Evolutionary conservation across 2,797 vertebrate species (phyloP).

Genomic region (Merluccius polli): DNA sequence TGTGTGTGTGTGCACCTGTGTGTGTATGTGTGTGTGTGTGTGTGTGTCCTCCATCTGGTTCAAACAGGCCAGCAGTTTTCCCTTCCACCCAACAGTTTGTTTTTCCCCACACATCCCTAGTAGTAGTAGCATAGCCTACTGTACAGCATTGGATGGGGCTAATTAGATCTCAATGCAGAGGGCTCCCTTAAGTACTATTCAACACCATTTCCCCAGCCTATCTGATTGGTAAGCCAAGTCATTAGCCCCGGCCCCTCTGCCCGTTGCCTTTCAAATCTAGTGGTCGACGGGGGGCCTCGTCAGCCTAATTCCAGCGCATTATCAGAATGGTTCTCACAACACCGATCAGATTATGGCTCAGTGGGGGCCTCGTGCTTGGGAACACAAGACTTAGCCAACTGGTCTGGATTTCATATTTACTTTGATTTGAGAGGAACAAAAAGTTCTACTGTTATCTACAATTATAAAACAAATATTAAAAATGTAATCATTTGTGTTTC

Average conservation of each 20-base stretch:
- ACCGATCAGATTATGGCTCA: constrained; percentile 78
- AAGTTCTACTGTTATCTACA: neutral
- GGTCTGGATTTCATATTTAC: constrained; percentile 50
- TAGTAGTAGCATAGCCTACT: constrained; percentile 9
- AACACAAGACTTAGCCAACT: constrained; percentile 54
- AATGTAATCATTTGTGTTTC: neutral
- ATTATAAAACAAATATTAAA: constrained; percentile 4
- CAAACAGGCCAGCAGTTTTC: neutral
- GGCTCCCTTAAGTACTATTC: constrained; percentile 70
- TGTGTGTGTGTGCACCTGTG: neutral
- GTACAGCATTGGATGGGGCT: constrained; percentile 63
- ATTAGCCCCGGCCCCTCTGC: constrained; percentile 66
- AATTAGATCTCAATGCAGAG: constrained; percentile 71
- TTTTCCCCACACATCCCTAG: neutral
- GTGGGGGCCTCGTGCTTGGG: constrained; percentile 64
- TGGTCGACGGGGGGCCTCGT: constrained; percentile 66
- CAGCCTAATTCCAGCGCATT: constrained; percentile 73
- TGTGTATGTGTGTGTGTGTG: neutral
- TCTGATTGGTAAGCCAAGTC: constrained; percentile 65
- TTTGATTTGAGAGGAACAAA: constrained; percentile 15
- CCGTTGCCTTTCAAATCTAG: constrained; percentile 68
- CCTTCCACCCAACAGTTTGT: neutral
- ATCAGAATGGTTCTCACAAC: constrained; percentile 79
- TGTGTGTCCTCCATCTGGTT: neutral
- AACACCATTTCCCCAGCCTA: constrained; percentile 67